Evolutionary conservation across 2,797 vertebrate species (phyloP).

Genomic region (Florisuga fusca): DNA sequence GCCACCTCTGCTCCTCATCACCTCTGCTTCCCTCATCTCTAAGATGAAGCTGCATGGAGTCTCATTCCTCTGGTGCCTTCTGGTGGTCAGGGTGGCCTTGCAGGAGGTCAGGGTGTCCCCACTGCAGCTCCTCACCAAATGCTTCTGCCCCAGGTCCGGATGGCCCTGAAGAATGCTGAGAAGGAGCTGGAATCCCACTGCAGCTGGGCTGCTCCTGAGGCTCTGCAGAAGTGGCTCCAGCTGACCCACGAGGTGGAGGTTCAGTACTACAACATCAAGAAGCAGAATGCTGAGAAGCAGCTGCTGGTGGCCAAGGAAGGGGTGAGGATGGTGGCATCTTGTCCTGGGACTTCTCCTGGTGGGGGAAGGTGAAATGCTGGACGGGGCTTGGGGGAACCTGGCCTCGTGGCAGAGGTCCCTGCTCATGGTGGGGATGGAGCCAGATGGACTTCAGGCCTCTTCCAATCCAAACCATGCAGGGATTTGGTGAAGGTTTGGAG

Average conservation of each 20-base stretch:
- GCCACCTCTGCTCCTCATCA: no score
- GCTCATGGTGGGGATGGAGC: no score
- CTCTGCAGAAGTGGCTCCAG: conserved; percentile 98
- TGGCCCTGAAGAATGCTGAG: conserved; percentile 95
- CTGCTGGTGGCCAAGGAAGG: conserved; percentile 96
- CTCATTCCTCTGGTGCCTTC: background rate
- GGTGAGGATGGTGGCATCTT: conserved; percentile 75
- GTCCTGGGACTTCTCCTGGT: accelerated
- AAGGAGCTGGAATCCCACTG: conserved; percentile 95
- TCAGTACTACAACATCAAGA: conserved; percentile 98
- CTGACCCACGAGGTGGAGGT: conserved; percentile 98
- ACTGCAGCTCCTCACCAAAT: accelerated
- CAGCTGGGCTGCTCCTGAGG: conserved; percentile 91
- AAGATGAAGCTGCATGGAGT: background rate
- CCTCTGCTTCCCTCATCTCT: no score
- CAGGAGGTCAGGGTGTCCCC: background rate
- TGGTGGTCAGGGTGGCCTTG: background rate
- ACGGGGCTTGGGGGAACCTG: no score
- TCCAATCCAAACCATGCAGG: no score
- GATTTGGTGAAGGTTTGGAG: background rate
- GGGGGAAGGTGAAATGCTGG: background rate
- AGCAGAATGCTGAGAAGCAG: conserved; percentile 94
- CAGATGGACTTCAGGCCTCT: no score
- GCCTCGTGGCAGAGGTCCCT: no score
- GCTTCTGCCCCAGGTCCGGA: conserved; percentile 85